Base-by-base conservation (phyloP, 37 sponge, comb jelly and placozoan species). In the Spongilla lacustris region DNA sequence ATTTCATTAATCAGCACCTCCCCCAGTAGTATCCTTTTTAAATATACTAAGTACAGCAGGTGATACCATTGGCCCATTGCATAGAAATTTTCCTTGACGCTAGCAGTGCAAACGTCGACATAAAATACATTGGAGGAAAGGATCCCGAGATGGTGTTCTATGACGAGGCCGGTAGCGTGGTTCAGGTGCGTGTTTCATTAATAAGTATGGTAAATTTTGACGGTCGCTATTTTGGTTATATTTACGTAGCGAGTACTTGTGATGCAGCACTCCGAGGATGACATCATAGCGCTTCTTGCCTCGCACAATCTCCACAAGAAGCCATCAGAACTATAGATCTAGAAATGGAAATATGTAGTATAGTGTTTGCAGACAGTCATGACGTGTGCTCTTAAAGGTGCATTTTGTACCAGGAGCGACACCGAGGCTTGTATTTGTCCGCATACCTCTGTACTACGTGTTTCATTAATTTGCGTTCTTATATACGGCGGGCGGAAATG, bases 21-120 rank as follows among this genome's bases (percentile, higher is more conserved):
- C 93, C 93, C 41, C 36, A 83, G 6, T 93, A 93, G 93, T 93
- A 93, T 93, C 93, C 93, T 89, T 46, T 30, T 50, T n/a, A n/a
- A n/a, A n/a, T n/a, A n/a, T n/a, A n/a, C 27, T 86, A 69, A 27
- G n/a, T n/a, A n/a, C n/a, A n/a, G n/a, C n/a, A 73, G 34, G 23
- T 69, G 29, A 6, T 34, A 21, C 23, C 69, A 28, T 22, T 78
- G 58, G 50, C n/a, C 19, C 32, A 67, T 25, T 2, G 22, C 34
- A 19, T 68, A 28, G 27, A 66, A 19, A 32, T 29, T 27, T 70
- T 75, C 84, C 75, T 74, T 83, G n/a, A 83, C 84, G 50, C n/a
- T 0, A 23, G 28, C 81, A 92, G 89, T 85, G 76, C 90, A 50
- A 70, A 90, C 77, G 91, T 94, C 4, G 88, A 91, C 33, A 69